Base-by-base conservation (phyloP, 1,140 invertebrate genomes). In the Dinoponera quadriceps region DNA sequence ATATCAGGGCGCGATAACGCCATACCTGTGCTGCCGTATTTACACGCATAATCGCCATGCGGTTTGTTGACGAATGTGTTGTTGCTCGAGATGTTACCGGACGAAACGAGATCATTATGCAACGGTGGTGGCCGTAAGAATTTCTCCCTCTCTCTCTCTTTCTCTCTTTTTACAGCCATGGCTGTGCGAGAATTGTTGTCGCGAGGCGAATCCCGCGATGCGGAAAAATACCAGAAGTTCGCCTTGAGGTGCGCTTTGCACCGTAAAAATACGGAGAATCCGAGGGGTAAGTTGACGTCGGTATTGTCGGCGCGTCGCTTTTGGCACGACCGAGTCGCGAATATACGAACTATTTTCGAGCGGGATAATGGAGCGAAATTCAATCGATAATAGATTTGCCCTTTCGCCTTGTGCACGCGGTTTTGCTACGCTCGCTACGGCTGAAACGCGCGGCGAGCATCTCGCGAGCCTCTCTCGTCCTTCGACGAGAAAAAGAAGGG, bases 1-100 rank as follows among this genome's bases (percentile, higher is more conserved):
- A 80, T 80, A 80, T 80, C 48, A 48, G 55, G 14, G 65, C 63
- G 18, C 65, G 63, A 48, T 80, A 80, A 29, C 51, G 33, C 54
- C n/a, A 38, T 68, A 9, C 11, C 38, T 9, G 7, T n/a, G 38
- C 38, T 44, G 38, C n/a, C n/a, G 11, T 44, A 44, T 44, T 44
- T 44, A 44, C 38, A 44, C 38, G 38, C 9, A 44, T 22, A 68
- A 78, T 78, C n/a, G 54, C 0, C n/a, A n/a, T 9, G 54, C 54
- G n/a, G 54, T 55, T 55, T 20, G 20, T 55, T 20, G 54, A 20
- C 54, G n/a, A 55, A 20, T 54, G 51, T 16, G 16, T 54, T 18
- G 16, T 54, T 18, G 51, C 16, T 54, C 51, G n/a, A 75, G 25
- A 75, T 48, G 22, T 54, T 66, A 66, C 16, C 62, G 62, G 59